Conservation (phyloP, 2,113 vertebrate species). For the Myrmecophaga tridactyla region DNA sequence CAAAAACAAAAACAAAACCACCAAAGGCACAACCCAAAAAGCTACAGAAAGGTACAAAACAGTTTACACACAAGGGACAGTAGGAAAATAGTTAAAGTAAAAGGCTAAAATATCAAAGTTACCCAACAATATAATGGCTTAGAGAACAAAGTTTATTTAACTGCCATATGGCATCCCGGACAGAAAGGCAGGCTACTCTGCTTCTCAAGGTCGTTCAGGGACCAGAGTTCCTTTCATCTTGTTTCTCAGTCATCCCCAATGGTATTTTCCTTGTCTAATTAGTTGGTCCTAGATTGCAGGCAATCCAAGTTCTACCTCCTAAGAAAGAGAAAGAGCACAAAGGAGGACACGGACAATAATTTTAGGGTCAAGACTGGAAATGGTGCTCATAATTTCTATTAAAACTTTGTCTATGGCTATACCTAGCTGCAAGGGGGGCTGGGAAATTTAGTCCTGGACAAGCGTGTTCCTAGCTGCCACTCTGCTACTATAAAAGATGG, state of each 20-base stretch:
- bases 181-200: not conserved
- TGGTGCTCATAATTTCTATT: not conserved
- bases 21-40: not conserved
- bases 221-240: not conserved
- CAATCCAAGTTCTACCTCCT: not conserved
- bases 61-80: not conserved
- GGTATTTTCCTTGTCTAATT: not conserved
- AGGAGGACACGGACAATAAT: not conserved
- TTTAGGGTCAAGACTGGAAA: not conserved
- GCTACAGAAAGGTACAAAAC: not conserved
- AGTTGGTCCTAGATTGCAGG: not conserved
- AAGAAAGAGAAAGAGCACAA: not conserved
- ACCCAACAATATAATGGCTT: not conserved
- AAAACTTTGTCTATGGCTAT: not conserved
- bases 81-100: not conserved
- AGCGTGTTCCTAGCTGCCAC: not conserved
- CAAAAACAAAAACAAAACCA: not conserved
- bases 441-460: not conserved
- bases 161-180: not conserved
- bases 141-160: not conserved
- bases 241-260: not conserved
- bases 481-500: not conserved
- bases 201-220: not conserved
- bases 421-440: not conserved
- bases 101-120: not conserved